These are phyloP conservation scores for Dynastes hyllus DNA, from an alignment of 2,888 invertebrate species.

Conservation along the genomic window DNA sequence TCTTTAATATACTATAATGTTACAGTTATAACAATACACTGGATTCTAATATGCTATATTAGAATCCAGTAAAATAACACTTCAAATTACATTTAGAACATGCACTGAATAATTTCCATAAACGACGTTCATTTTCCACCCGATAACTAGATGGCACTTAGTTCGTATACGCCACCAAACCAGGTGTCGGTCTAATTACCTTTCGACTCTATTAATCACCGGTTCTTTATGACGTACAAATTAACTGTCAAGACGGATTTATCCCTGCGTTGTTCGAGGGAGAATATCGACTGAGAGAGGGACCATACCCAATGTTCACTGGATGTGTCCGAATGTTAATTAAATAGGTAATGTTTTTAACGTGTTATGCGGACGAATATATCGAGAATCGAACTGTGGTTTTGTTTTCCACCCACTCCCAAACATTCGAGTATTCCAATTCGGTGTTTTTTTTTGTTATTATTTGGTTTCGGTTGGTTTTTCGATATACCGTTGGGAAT, in stretches of 20 bases:
- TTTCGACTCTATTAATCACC: slow-evolving; percentile 20
- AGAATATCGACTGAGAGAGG: slow-evolving; percentile 12
- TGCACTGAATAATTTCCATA: no score
- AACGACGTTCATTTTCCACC: neutral
- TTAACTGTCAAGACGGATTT: slow-evolving; percentile 30
- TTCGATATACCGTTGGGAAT: neutral
- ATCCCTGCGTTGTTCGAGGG: neutral
- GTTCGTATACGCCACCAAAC: neutral
- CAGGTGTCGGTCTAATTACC: slow-evolving; percentile 27
- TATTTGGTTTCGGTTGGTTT: neutral
- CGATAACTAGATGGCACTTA: neutral
- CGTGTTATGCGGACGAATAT: neutral
- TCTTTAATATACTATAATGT: no score
- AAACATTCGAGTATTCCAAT: neutral
- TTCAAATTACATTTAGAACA: no score
- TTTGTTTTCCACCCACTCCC: neutral
- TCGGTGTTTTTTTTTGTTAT: neutral
- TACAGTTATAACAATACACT: no score
- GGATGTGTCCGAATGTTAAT: slow-evolving; percentile 10
- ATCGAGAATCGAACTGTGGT: neutral
- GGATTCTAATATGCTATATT: no score
- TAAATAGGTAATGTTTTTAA: slow-evolving; percentile 19
- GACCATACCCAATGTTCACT: neutral
- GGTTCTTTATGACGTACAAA: slow-evolving; percentile 28
- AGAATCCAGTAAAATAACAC: no score